Percentiles rank a stretch among this genome's conserved stretches.
Conservation (phyloP, 2,113 vertebrate genomes). For the Sylvilagus bachmani region DNA sequence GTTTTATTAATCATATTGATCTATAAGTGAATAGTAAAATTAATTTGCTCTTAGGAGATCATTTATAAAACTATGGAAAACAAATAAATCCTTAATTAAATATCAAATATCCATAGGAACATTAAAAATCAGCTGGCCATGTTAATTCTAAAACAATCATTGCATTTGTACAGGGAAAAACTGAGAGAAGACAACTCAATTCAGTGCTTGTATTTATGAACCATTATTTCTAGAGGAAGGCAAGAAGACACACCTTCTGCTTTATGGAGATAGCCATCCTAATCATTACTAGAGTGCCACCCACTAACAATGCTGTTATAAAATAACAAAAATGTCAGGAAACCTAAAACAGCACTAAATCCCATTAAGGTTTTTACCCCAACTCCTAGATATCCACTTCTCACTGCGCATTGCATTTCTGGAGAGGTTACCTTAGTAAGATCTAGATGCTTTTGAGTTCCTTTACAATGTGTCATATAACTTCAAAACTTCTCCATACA, state of each 20-base stretch:
- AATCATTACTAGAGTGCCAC: neutral
- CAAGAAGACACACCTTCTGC: fast-evolving
- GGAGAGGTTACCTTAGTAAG: neutral
- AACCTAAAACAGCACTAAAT: conserved; percentile 60
- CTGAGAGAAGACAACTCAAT: neutral
- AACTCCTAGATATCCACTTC: neutral
- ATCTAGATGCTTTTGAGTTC: neutral
- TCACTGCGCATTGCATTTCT: neutral
- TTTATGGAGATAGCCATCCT: conserved; percentile 17
- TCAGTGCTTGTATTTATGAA: neutral
- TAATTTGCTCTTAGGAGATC: neutral
- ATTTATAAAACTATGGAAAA: neutral
- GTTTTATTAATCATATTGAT: conserved; percentile 32
- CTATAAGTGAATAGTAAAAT: conserved; percentile 9
- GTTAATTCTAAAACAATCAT: conserved; percentile 23
- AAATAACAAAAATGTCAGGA: conserved; percentile 23
- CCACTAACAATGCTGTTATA: conserved; percentile 18
- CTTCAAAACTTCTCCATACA: neutral
- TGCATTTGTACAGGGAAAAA: neutral
- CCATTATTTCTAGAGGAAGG: neutral
- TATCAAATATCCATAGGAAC: neutral
- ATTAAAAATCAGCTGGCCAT: neutral
- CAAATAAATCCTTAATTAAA: conserved; percentile 32
- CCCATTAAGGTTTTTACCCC: neutral
- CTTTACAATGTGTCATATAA: neutral